Conservation (phyloP, 2,888 invertebrate genomes). For the Dexiosoma caninum region DNA sequence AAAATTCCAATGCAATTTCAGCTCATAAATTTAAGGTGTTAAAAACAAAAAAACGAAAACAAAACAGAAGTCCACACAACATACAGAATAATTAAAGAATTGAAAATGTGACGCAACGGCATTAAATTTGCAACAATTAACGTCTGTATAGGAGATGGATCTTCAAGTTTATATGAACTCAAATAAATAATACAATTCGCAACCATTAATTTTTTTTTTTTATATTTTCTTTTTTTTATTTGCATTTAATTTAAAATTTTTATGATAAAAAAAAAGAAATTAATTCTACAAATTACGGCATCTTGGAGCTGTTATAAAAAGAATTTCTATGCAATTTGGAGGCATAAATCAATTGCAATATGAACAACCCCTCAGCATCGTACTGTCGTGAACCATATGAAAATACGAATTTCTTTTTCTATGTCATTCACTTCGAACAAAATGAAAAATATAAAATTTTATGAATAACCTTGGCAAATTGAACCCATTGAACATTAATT, state of each 20-base stretch:
- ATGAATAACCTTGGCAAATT: too few relatives aligned
- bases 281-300: neutral
- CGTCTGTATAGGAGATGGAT: neutral
- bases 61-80: neutral
- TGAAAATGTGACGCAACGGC: neutral
- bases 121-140: slow-evolving; percentile 44
- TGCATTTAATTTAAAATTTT: neutral
- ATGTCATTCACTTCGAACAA: too few relatives aligned
- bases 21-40: too few relatives aligned
- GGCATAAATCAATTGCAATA: neutral
- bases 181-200: slow-evolving; percentile 22
- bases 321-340: neutral
- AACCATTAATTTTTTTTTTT: neutral
- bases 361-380: neutral
- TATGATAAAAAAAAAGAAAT: neutral
- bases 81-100: slow-evolving; percentile 34
- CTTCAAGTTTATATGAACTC: slow-evolving; percentile 18
- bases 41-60: neutral
- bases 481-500: too few relatives aligned
- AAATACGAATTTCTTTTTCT: too few relatives aligned
- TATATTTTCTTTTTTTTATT: neutral
- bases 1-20: too few relatives aligned
- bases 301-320: neutral
- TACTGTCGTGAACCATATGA: too few relatives aligned
- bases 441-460: too few relatives aligned